Conservation (phyloP, 2,888 invertebrate genomes). For the Podotricha telesiphe region DNA sequence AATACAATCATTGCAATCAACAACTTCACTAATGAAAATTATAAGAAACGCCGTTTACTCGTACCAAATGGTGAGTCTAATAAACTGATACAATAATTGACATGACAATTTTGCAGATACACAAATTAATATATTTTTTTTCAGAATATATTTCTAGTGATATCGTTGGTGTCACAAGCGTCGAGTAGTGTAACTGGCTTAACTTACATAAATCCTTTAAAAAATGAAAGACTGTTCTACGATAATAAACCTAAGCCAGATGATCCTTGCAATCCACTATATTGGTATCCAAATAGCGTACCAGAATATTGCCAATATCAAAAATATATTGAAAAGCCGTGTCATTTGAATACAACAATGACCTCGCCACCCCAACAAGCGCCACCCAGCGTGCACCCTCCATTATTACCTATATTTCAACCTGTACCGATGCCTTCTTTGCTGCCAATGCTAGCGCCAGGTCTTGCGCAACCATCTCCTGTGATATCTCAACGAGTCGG, state of each 20-base stretch:
- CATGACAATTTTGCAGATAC: neutral
- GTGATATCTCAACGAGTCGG: constrained; percentile 45
- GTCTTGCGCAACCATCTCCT: neutral
- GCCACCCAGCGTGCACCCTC: constrained; percentile 35
- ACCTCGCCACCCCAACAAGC: constrained; percentile 40
- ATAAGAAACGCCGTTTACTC: constrained; percentile 25
- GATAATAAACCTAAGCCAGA: constrained; percentile 39
- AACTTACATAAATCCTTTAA: constrained; percentile 55
- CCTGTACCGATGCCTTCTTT: neutral
- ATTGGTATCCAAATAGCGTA: constrained; percentile 63
- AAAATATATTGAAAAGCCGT: constrained; percentile 21
- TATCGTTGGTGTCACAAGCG: constrained; percentile 42
- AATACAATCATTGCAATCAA: constrained; percentile 39
- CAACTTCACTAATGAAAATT: constrained; percentile 32
- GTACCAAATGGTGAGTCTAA: constrained; percentile 23
- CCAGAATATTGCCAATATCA: constrained; percentile 52
- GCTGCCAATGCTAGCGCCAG: neutral
- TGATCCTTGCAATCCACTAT: constrained; percentile 68
- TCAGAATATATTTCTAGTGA: neutral
- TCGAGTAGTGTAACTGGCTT: constrained; percentile 54
- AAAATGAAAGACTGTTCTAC: constrained; percentile 32
- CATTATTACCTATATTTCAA: constrained; percentile 37
- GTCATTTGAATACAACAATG: neutral
- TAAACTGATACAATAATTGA: neutral
- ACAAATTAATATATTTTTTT: neutral